A percentile compares a stretch with the other conserved stretches of the same genome.
phyloP scores from a whole-genome alignment of 2,797 vertebrate species.

The Coendou prehensilis region DNA sequence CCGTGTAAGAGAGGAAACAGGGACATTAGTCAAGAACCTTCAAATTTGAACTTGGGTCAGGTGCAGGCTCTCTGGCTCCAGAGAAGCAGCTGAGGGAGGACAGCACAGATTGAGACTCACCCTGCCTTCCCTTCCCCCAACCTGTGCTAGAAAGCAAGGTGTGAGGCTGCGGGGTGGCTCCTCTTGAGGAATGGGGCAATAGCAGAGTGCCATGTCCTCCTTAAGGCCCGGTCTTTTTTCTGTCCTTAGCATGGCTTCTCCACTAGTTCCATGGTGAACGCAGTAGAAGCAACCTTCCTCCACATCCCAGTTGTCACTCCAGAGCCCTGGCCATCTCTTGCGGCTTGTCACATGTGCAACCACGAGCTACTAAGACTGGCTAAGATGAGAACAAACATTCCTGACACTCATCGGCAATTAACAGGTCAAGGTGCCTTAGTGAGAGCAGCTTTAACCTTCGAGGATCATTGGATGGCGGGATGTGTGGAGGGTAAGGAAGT shows the following conservation, averaged over 20 bases:
- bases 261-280: fast-evolving
- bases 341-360: not conserved
- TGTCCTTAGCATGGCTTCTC: not conserved
- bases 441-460: not conserved
- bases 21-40: not conserved
- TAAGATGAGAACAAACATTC: not conserved
- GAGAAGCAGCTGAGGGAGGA: not conserved
- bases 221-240: not conserved
- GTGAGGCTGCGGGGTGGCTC: not conserved
- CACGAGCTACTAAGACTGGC: not conserved
- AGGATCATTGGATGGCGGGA: not conserved
- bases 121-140: not conserved
- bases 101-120: not conserved
- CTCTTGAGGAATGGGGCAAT: fast-evolving
- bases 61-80: not conserved
- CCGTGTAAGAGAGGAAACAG: not conserved
- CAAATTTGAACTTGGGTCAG: not conserved
- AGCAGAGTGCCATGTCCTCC: not conserved
- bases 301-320: fast-evolving
- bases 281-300: not conserved
- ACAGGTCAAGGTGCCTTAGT: not conserved
- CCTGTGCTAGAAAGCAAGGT: not conserved
- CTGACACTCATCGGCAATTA: not conserved
- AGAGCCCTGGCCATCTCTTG: not conserved
- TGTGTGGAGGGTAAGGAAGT: not conserved